Percentiles rank a stretch among this genome's conserved stretches.
Conservation (phyloP, 2,888 invertebrate genomes). For the Acrobeloides nanus region DNA sequence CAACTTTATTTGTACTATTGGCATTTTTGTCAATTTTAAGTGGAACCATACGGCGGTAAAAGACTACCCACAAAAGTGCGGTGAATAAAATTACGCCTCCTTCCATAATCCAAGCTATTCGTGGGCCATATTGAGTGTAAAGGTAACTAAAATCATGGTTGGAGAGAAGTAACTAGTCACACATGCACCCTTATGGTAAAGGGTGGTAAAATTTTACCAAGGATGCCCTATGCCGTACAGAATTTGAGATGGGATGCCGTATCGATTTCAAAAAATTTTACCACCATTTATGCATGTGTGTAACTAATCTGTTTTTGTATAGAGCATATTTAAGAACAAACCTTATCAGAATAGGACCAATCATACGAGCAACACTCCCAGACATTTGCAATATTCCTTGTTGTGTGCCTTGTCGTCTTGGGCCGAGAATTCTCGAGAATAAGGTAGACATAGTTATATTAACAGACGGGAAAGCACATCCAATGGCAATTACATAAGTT, state of each 20-base stretch:
- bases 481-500: slow-evolving; percentile 42
- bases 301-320: too few relatives aligned
- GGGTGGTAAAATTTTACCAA: too few relatives aligned
- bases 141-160: slow-evolving; percentile 8
- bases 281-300: too few relatives aligned
- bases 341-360: slow-evolving; percentile 32
- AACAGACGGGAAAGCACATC: slow-evolving; percentile 53
- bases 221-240: too few relatives aligned
- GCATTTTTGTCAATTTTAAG: too few relatives aligned
- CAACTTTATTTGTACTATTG: too few relatives aligned
- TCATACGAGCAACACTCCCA: slow-evolving; percentile 32
- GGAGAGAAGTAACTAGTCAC: too few relatives aligned
- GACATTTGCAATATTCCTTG: slow-evolving; percentile 36
- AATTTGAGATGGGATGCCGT: too few relatives aligned
- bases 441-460: slow-evolving; percentile 53
- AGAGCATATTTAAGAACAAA: too few relatives aligned
- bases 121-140: slow-evolving; percentile 23
- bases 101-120: slow-evolving; percentile 27
- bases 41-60: slow-evolving; percentile 31
- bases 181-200: too few relatives aligned
- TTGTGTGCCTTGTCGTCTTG: slow-evolving; percentile 52
- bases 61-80: slow-evolving; percentile 20
- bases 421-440: slow-evolving; percentile 53
- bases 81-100: slow-evolving; percentile 15
- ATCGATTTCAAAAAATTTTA: too few relatives aligned